Evolutionary conservation across 2,888 invertebrate species (phyloP).

Genomic region (Cinara cedri): DNA sequence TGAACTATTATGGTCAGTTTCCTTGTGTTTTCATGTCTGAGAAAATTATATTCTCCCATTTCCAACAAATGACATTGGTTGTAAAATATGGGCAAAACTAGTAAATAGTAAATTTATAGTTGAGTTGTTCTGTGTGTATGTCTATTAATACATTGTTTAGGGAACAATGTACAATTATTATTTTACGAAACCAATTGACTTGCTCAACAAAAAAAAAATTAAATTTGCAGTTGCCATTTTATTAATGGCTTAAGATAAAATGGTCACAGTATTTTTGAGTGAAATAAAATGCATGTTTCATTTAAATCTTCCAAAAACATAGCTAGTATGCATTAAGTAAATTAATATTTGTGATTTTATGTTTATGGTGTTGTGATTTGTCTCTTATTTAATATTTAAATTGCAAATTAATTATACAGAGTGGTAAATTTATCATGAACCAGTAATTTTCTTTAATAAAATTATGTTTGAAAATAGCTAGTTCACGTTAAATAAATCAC

Average conservation of each 20-base stretch:
- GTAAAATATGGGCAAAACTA: neutral
- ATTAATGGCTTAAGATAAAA: neutral
- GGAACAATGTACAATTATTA: too few species aligned
- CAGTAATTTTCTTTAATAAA: too few species aligned
- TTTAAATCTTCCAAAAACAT: neutral
- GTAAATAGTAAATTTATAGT: conserved; percentile 1
- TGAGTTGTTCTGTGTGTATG: neutral
- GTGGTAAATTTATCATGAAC: too few species aligned
- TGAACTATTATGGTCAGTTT: neutral
- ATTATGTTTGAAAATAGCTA: too few species aligned
- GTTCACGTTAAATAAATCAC: too few species aligned
- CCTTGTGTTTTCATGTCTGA: neutral
- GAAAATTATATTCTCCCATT: neutral
- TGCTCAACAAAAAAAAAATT: neutral
- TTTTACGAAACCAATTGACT: neutral
- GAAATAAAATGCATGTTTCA: neutral
- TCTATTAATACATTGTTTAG: neutral
- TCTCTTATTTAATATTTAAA: neutral
- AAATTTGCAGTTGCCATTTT: neutral
- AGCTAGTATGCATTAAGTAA: too few species aligned
- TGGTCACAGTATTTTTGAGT: neutral
- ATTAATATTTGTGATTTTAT: neutral
- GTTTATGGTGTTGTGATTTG: neutral
- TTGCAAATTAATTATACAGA: neutral
- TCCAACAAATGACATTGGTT: neutral